phyloP scores from a whole-genome alignment of 2,888 invertebrate species.

The Empis stercorea region DNA sequence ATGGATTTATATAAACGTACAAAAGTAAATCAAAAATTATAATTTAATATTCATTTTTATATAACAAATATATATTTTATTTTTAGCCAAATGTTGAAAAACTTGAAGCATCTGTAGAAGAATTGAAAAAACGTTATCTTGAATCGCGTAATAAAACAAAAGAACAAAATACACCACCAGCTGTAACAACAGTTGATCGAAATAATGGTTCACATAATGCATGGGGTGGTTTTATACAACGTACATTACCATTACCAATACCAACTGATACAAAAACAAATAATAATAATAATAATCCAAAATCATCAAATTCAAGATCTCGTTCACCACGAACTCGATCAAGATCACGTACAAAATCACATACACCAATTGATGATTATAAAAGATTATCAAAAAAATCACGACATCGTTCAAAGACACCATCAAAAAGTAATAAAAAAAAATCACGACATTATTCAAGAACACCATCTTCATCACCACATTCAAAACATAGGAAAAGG shows the following conservation, averaged over 20 bases:
- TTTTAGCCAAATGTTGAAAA: constrained; percentile 52
- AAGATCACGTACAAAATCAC: constrained; percentile 27
- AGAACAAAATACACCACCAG: constrained; percentile 31
- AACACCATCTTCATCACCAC: constrained; percentile 30
- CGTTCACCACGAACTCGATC: constrained; percentile 16
- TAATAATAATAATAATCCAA: constrained; percentile 22
- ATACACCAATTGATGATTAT: constrained; percentile 17
- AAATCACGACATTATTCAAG: constrained; percentile 32
- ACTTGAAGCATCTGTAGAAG: constrained; percentile 60
- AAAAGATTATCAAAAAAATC: constrained; percentile 17
- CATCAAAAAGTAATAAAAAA: constrained; percentile 30
- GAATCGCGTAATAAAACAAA: constrained; percentile 33
- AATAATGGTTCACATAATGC: constrained; percentile 49
- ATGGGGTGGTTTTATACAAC: constrained; percentile 54
- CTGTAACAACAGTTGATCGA: constrained; percentile 40
- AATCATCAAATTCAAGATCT: constrained; percentile 29
- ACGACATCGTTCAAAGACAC: constrained; percentile 17
- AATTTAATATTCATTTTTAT: neutral
- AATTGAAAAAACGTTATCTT: constrained; percentile 56
- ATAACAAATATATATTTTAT: constrained; percentile 22
- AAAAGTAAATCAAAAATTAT: constrained; percentile 46
- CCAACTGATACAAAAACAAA: constrained; percentile 25
- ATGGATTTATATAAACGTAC: constrained; percentile 70
- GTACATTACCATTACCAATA: constrained; percentile 29
- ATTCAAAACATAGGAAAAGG: constrained; percentile 33